Conservation (phyloP, 2,888 invertebrate species). For the Caenorhabditis angaria region DNA sequence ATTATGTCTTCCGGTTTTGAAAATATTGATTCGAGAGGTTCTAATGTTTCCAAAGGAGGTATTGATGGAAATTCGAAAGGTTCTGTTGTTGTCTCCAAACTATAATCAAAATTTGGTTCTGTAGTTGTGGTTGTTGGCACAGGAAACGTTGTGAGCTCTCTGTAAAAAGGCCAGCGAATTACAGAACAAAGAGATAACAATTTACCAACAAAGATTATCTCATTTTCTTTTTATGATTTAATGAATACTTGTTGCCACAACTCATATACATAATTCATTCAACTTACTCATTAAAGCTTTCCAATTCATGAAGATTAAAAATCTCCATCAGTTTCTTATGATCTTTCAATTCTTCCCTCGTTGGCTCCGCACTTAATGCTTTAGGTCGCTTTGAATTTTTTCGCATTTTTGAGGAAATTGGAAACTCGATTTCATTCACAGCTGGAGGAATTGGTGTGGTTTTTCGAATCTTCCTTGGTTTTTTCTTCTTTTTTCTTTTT, state of each 20-base stretch:
- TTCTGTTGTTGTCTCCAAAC: not conserved
- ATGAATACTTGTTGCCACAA: conserved; percentile 11
- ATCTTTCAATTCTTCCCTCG: conserved; percentile 35
- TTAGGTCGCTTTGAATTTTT: conserved; percentile 22
- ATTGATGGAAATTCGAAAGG: not conserved
- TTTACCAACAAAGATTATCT: too few species aligned
- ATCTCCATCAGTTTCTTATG: conserved; percentile 36
- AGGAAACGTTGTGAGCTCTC: conserved; percentile 3
- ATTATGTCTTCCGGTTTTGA: not conserved
- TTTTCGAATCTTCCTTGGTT: conserved; percentile 11
- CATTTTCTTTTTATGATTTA: too few species aligned
- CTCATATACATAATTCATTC: not conserved
- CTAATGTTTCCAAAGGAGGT: too few species aligned
- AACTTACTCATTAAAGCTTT: not conserved
- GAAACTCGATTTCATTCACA: conserved; percentile 50
- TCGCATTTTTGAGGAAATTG: conserved; percentile 48
- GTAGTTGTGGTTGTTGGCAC: not conserved
- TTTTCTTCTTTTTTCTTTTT: conserved; percentile 11
- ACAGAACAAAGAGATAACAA: conserved; percentile 3
- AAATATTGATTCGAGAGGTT: too few species aligned
- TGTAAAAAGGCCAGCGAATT: conserved; percentile 7
- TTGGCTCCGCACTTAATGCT: conserved; percentile 39
- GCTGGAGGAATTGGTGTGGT: conserved; percentile 26
- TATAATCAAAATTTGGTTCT: not conserved
- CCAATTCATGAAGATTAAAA: conserved; percentile 21